Evolutionary conservation across 23 tunicate species (phyloP).

Genomic region (Trididemnum miniatum): DNA sequence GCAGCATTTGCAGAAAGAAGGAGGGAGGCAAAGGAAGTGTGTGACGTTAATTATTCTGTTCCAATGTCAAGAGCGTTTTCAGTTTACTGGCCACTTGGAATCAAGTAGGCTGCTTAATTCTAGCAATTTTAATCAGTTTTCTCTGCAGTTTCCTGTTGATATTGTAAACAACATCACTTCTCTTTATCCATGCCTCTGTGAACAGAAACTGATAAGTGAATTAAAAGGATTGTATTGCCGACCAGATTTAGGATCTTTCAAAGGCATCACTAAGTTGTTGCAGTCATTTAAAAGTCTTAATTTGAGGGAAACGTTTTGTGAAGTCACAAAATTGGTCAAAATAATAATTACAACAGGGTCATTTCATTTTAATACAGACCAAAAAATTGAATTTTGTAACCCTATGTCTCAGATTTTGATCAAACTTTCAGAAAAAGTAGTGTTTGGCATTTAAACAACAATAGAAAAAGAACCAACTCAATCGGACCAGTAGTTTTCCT

Average conservation of each 20-base stretch:
- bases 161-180: background rate
- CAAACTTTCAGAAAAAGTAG: too few relatives aligned
- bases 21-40: conserved; percentile 10
- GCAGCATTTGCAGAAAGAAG: background rate
- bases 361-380: too few relatives aligned
- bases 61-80: conserved; percentile 18
- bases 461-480: too few relatives aligned
- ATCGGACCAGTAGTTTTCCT: too few relatives aligned
- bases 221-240: conserved; percentile 5
- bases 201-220: conserved; percentile 28
- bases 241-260: background rate
- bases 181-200: conserved; percentile 1
- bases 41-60: background rate
- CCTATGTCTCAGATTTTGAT: too few relatives aligned
- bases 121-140: background rate
- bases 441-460: too few relatives aligned
- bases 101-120: background rate
- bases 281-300: background rate
- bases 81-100: conserved; percentile 20
- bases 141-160: background rate
- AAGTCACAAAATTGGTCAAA: conserved; percentile 29
- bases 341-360: conserved; percentile 24
- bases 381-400: too few relatives aligned
- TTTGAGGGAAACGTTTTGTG: background rate
- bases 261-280: background rate